Base-by-base conservation (phyloP, 2,888 invertebrate genomes). In the Smittia sp. region DNA sequence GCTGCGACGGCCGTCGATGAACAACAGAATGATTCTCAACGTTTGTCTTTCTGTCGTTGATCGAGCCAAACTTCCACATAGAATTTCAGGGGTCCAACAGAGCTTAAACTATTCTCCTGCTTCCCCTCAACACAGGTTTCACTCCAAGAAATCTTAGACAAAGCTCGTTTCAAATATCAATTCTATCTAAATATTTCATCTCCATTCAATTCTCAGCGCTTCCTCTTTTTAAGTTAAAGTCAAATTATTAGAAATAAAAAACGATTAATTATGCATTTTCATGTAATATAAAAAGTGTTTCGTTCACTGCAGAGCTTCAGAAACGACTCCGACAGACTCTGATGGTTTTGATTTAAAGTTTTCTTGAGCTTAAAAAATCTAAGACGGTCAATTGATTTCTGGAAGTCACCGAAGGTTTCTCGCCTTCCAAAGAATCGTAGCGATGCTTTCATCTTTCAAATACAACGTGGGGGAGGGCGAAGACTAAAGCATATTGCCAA, bases 141-240 rank as follows among this genome's bases (percentile, higher is more conserved):
- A 9, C 32, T 32, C 32, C 3, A 15, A 46, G 11, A 46, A 46
- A 6, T 11, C 11, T 11, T 3, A 3, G 15, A 6, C 2, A 46
- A 46, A 46, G 46, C 46, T 46, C 25, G 22, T 39, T 27, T 67
- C 18, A 67, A 38, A 67, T 67, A 67, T 67, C 66, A 39, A 38
- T 20, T 67, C 66, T 67, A 38, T 27, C 66, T 67, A 41, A 67
- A 63, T 38, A 22, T 38, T 20, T 67, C 66, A 67, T 41, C 24
- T 67, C 38, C 4, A 20, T 7, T 1, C 46, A 15, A 46, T 46
- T 46, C n/a, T 46, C 11, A 6, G 6, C 46, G n/a, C 32, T 32
- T 32, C 32, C 9, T 32, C 9, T 32, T 32, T 32, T 6, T 6
- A 32, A 6, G 15, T 46, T 46, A 46, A 11, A 46, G 46, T 46